phyloP scores from a whole-genome alignment of 2,113 vertebrate species.

The Pelvicachromis taeniatus region DNA sequence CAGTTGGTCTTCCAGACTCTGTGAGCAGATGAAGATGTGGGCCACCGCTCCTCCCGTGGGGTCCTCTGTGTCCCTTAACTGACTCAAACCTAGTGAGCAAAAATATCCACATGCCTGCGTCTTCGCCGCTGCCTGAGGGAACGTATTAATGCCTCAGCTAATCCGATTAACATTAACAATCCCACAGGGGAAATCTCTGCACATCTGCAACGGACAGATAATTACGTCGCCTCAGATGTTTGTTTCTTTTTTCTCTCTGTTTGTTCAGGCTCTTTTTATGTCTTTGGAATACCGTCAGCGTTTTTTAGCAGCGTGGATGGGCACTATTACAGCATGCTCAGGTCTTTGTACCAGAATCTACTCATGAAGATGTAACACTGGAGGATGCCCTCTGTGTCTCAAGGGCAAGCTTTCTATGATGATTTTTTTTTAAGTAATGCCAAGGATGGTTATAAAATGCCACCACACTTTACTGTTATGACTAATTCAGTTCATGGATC shows the following conservation, averaged over 20 bases:
- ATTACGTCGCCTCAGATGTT: conserved; percentile 67
- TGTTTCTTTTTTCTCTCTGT: conserved; percentile 31
- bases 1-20: background rate
- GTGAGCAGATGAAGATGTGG: conserved; percentile 15
- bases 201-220: conserved; percentile 75
- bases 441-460: background rate
- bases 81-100: conserved; percentile 51
- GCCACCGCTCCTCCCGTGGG: conserved; percentile 19
- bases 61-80: conserved; percentile 34
- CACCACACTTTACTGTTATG: background rate
- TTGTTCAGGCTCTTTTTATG: conserved; percentile 23
- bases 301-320: background rate
- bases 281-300: conserved; percentile 15
- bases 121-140: conserved; percentile 55
- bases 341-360: conserved; percentile 5
- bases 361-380: background rate
- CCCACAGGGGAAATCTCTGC: conserved; percentile 66
- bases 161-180: conserved; percentile 76
- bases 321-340: background rate
- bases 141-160: conserved; percentile 69
- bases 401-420: background rate
- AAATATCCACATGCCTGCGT: conserved; percentile 60
- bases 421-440: background rate
- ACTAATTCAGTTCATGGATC: background rate
- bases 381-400: conserved; percentile 3